phyloP scores from a whole-genome alignment of 2,888 invertebrate species.

The Lasioglossum morio region DNA sequence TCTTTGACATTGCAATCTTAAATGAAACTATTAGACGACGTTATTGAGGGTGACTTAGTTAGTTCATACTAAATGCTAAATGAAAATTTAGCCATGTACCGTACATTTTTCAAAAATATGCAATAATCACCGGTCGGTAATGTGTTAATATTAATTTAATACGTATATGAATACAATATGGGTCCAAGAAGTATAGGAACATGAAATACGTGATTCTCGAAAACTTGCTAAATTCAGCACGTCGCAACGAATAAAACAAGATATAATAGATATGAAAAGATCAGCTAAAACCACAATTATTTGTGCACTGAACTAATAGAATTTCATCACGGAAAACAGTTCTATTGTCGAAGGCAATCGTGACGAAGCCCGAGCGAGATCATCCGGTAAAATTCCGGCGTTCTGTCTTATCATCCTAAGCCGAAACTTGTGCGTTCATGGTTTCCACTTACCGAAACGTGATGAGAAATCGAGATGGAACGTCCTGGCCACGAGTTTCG shows the following conservation, averaged over 20 bases:
- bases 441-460: constrained; percentile 70
- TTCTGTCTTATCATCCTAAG: constrained; percentile 39
- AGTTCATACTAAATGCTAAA: no score
- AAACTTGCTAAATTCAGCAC: not conserved
- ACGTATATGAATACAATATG: no score
- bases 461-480: constrained; percentile 66
- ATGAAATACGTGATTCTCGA: no score
- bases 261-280: not conserved
- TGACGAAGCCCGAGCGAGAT: constrained; percentile 29
- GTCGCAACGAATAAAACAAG: not conserved
- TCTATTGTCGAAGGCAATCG: constrained; percentile 9
- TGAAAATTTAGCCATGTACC: no score
- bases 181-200: no score
- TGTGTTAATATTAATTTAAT: no score
- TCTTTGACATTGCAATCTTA: no score
- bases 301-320: not conserved
- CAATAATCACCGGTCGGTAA: no score
- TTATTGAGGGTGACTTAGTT: no score
- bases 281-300: not conserved
- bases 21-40: no score
- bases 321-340: not conserved
- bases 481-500: constrained; percentile 29
- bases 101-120: no score
- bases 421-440: constrained; percentile 65
- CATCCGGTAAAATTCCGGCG: constrained; percentile 48